Evolutionary conservation across 2,888 invertebrate genomes (phyloP), one percentile per base, ranked within the genome.

Genomic region (Balanococcus diminutus): DNA sequence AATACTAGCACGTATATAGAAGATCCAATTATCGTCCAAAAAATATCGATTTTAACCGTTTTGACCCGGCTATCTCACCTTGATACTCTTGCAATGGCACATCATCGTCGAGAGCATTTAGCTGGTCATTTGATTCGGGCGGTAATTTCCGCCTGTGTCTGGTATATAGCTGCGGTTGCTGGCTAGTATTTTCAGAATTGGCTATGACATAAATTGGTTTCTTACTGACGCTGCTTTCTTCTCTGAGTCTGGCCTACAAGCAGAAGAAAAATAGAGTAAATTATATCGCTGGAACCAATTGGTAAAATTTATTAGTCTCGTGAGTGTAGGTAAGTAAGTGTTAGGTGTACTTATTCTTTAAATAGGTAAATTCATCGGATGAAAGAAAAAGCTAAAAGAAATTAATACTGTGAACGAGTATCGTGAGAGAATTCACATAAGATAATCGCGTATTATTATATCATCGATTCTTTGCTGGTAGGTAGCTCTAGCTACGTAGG

Each of bases 71-170:
- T n/a, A 56, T 56, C 56, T 56, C 75, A 85, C 85, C 85, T 85
- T 85, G 85, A 42, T 85, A 85, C 46, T 85, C 85, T 19, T 85
- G 85, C 19, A 75, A 79, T 28, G 72, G 79, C 16, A 75, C 39
- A 79, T 79, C 85, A 51, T 75, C 42, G 46, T 85, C 85, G 14
- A 85, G 42, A n/a, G 75, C 39, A 31, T 85, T 85, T 22, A 42
- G 19, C 46, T 85, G 85, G 32, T 85, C 85, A 25, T 79, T 85
- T 39, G 85, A 85, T 46, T 85, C 85, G 28, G 67, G 25, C 19
- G 46, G 85, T n/a, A 85, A 28, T 67, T 75, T 72, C 31, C 85
- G 42, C 28, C 85, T 22, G 25, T 85, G 79, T 22, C 85, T 85
- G 32, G 82, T 31, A 11, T 32, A 19, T 28, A 51, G 25, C 11